Base-by-base conservation (phyloP, 2,888 invertebrate genomes). In the Pedicia rivosa region DNA sequence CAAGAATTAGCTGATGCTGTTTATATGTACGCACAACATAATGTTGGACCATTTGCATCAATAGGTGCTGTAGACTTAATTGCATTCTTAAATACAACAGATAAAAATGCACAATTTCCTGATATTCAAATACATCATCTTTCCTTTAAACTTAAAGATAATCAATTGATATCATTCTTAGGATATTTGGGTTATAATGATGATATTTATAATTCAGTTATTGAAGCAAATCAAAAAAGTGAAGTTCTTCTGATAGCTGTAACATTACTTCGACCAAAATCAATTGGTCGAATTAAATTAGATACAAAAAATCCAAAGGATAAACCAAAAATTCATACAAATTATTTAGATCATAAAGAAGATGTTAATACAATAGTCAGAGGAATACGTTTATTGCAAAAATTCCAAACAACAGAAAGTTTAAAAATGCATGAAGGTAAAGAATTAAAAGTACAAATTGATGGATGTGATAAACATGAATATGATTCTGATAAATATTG, bases 401-500 rank as follows among this genome's bases (percentile, higher is more conserved):
- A 50, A 16, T 35, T 68, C 12, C 47, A 62, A 1, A 44, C 59
- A 13, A 67, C 67, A 0, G 43, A 55, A 22, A 52, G 63, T 0
- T 59, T 70, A 27, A 48, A 50, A 13, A 48, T 56, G 3, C 49
- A 62, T 4, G 57, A 63, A 14, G 57, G 65, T 0, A 42, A 56
- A 13, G 36, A 65, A 3, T 48, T 83, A 44, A 72, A 71, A 38
- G 73, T 81, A 29, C 76, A 80, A 1, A 67, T 87, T 64, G 84
- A 84, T 0, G 81, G 80, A 0, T 90, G 88, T 50, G 72, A 76
- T 39, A 70, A 70, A 9, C 67, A 72, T 40, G 57, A 62, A 0
- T 68, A 79, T 36, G 74, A 76, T 46, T 74, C 77, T 9, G 83
- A 87, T 51, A 80, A 80, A 34, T 88, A 86, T 50, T 86, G 87